Evolutionary conservation across 2,113 vertebrate genomes (phyloP), one percentile per base, ranked within the genome.

Genomic region (Rhinogobius similis): DNA sequence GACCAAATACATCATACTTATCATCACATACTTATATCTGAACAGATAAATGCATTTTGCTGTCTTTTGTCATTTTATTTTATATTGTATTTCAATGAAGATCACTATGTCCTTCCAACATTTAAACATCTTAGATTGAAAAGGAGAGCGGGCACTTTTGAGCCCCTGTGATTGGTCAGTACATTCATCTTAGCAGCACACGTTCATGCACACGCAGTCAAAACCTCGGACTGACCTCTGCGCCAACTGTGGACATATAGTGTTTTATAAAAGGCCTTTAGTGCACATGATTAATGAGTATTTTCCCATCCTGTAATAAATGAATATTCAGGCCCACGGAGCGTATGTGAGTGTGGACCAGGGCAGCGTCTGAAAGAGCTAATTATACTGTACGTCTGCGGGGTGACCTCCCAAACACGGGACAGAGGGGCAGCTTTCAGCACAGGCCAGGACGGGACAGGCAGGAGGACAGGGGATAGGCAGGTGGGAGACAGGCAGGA

Each of bases 381-480:
- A 83, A 89, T 84, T 81, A 80, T 86, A 67, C 65, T 55, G 83
- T 81, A 86, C 83, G 76, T 77, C 72, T 74, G 76, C 50, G 59
- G 56, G 36, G 66, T 73, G 82, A 87, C 86, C 87, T 81, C 77
- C 38, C 79, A 63, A 76, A 81, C 61, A 65, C 23, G 74, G 79
- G 86, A 84, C 75, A 67, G 68, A 83, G 77, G 84, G 78, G 68
- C 82, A 69, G 80, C 85, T 90, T 86, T 90, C 86, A 88, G 74
- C 86, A 68, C 77, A 69, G 77, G 77, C 81, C 81, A 83, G 74
- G 65, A 81, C n/a, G n/a, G n/a, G 81, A 56, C 44, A 44, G 69
- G 68, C 43, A 76, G 5, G 70, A 26, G 41, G 6, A 69, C 56
- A 64, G n/a, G n/a, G n/a, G 65, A 56, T 23, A 56, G 23, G 18